Base-by-base conservation (phyloP, 2,113 vertebrate genomes). In the Brachyhypopomus gauderio region DNA sequence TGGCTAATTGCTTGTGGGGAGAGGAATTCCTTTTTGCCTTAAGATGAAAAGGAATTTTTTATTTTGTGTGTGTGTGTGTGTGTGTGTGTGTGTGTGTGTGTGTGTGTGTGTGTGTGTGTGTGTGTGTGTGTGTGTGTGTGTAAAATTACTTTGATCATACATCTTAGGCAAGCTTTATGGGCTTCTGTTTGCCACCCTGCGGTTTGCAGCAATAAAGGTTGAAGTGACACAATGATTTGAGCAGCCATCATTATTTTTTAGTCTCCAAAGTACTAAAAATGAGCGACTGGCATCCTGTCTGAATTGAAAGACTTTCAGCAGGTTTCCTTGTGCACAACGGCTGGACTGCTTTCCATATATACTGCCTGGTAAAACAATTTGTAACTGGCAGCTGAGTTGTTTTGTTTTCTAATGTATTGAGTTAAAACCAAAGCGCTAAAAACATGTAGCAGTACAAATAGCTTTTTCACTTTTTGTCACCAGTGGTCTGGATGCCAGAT, bases 21-120 rank as follows among this genome's bases (percentile, higher is more conserved):
- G 79, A 74, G 77, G 78, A 83, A 87, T 90, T 92, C 88, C 88
- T 89, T 60, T 77, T 87, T 83, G 83, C 71, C 70, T 81, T 62
- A 9, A 19, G 1, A 83, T 90, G 86, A 92, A 91, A 93, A 59
- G 84, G 80, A 87, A 81, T 90, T 88, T 73, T 85, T 88, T 86
- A 38, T 56, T 8, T 27, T 17, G 64, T 81, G 48, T 84, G 75
- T 82, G 85, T 84, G 36, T 82, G 77, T 82, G 77, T 78, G 66
- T 81, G 41, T 52, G 80, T 25, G 67, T 84, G 76, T 83, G 85
- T 83, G 55, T 82, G 41, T 45, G 41, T 45, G 41, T 45, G 41
- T 45, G 41, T 45, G 56, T 81, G 64, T 84, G 27, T 45, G 41
- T 45, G 41, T 45, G 41, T 45, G 41, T 45, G 41, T 45, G 41